Base-by-base conservation (phyloP, 1,140 invertebrate genomes). In the Ostrea edulis region DNA sequence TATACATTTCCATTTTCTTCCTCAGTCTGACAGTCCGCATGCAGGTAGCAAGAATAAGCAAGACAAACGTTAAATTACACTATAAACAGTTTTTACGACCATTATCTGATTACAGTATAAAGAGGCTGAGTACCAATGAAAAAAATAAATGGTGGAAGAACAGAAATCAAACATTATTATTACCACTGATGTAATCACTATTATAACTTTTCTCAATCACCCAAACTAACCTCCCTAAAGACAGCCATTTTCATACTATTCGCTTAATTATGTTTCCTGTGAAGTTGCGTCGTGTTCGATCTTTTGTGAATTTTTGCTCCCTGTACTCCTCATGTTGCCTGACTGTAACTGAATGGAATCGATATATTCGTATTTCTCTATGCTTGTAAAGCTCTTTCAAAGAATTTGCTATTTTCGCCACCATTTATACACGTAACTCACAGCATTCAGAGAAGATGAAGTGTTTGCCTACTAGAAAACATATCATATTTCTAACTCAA, bases 321-420 rank as follows among this genome's bases (percentile, higher is more conserved):
- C 68, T 77, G 68, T 25, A 29, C 25, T 77, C 68, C 29, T 35
- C 68, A 77, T 77, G 14, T 25, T 14, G 68, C 68, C 22, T 11
- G 12, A 12, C 22, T 77, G 14, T 77, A 25, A 22, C 11, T 77
- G 4, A 29, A 11, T 17, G 29, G 29, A 77, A 77, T 77, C 68
- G 68, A 77, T 77, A 29, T 77, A 2, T 14, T 35, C 12, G 5
- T 17, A n/a, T 77, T 14, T 29, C 68, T 14, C 22, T 3, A 22
- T 11, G 65, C 65, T 22, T 77, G 25, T 29, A 77, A 29, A 77
- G 17, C 22, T 77, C 14, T 25, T 3, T 25, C 7, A 25, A 12
- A 25, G 25, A 77, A 77, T 35, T 77, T 77, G 68, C 25, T 77
- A 77, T 29, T 77, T 77, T 77, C 29, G 68, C 22, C 68, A 77